Evolutionary conservation across 64 coral and sea anemone species (phyloP), one percentile per base, ranked within the genome.

Genomic region (Dendrophyllia cribrosa): DNA sequence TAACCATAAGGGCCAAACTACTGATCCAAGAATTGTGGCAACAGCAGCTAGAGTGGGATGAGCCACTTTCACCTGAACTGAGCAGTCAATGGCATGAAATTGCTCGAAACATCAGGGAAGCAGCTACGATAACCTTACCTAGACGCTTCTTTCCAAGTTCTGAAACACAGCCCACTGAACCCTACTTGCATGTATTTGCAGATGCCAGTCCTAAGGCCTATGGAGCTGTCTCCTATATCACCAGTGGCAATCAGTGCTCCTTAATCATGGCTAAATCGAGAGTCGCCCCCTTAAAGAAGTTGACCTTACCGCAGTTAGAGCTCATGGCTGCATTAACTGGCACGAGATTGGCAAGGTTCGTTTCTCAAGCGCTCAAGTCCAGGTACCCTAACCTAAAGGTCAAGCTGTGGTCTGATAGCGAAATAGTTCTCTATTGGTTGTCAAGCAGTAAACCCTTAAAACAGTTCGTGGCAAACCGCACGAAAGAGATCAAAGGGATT

Each of bases 361-460:
- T 79, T 19, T 74, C 72, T 43, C 12, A 77, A 61, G 20, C 79
- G n/a, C 48, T 87, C 15, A 72, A 79, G 17, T 43, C 22, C 1
- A 76, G 60, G 15, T 26, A 43, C 45, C 49, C 51, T 65, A 52
- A 61, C 4, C 45, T 84, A 10, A 68, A 20, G 22, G 72, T 85
- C 66, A 58, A 63, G 10, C 46, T 90, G 11, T 95, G 88, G 93
- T 95, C 93, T 59, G 93, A 91, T 47, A 95, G 93, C 62, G 58
- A 91, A 74, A 95, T 91, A 16, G 88, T 95, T 12, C 88, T 95
- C 10, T 34, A 82, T n/a, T 91, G 93, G 82, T 65, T 95, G 13
- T 9, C 76, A 12, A 95, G 87, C 68, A 66, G 17, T 9, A 89
- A 95, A 62, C 45, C 21, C 1, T 55, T 95, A 11, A 90, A 87